Percentiles rank a stretch among this genome's conserved stretches.
phyloP scores from a whole-genome alignment of 30 jellyfish, hydroid and myxozoan genomes.

The Aurelia aurita region DNA sequence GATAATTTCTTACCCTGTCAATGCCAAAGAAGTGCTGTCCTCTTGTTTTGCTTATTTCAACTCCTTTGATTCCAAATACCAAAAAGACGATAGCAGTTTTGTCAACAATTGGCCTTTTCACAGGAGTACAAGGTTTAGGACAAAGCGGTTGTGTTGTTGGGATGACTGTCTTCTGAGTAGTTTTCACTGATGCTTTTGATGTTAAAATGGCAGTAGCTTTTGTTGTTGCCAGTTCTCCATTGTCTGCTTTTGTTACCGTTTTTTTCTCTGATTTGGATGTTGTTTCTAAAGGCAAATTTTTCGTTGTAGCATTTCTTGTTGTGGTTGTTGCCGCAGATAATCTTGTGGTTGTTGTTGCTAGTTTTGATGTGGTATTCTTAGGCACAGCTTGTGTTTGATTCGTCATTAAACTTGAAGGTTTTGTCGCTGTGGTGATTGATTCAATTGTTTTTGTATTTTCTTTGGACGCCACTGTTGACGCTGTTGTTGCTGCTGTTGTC shows the following conservation, averaged over 20 bases:
- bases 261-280: background rate
- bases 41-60: conserved; percentile 17
- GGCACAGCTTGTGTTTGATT: too few species aligned
- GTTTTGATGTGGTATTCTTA: too few species aligned
- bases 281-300: background rate
- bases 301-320: background rate
- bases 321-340: background rate
- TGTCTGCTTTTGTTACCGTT: background rate
- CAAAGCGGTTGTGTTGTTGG: conserved; percentile 57
- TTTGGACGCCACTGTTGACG: background rate
- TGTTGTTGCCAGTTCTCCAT: background rate
- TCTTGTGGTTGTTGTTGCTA: background rate
- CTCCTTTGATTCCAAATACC: conserved; percentile 76
- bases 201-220: background rate
- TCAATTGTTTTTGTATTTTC: background rate
- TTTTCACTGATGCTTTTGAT: background rate
- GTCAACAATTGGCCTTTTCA: conserved; percentile 65
- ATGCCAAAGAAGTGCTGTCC: conserved; percentile 73
- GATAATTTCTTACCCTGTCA: conserved; percentile 17
- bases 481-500: background rate
- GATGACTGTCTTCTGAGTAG: background rate
- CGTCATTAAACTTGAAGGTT: too few species aligned
- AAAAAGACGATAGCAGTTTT: conserved; percentile 65
- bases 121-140: conserved; percentile 82
- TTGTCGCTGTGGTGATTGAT: background rate